Percentiles rank a stretch among this genome's conserved stretches.
Conservation (phyloP, 2,797 vertebrate genomes). For the Hydrolagus colliei region DNA sequence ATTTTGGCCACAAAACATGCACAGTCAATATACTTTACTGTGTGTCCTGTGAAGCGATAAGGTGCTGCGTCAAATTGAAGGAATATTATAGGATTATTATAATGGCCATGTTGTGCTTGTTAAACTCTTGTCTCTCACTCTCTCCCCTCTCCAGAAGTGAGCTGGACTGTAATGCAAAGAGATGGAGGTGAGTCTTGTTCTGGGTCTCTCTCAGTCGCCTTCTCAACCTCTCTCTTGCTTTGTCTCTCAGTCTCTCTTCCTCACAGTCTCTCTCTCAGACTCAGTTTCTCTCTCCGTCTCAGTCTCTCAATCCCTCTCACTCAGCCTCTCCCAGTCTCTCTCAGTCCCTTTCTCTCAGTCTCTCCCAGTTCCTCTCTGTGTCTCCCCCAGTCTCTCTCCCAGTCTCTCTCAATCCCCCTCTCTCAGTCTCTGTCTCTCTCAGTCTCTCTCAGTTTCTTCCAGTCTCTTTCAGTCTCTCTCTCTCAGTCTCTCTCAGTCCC, state of each 20-base stretch:
- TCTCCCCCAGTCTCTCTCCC: not conserved
- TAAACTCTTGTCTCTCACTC: not conserved
- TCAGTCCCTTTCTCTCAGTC: too few species aligned
- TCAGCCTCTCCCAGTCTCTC: too few species aligned
- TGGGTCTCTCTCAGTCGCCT: not conserved
- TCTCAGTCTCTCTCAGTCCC: too few species aligned
- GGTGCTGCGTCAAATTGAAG: not conserved
- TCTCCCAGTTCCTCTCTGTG: not conserved
- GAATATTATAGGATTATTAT: not conserved
- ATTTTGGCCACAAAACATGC: too few species aligned
- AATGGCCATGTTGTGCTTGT: too few species aligned
- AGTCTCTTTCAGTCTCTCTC: too few species aligned
- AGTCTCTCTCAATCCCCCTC: conserved; percentile 25
- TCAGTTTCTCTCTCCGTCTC: not conserved
- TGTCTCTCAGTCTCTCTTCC: not conserved
- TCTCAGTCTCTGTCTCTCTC: not conserved
- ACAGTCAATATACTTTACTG: not conserved
- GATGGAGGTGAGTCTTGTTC: conserved; percentile 70
- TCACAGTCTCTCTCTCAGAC: conserved; percentile 25
- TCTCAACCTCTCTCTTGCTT: not conserved
- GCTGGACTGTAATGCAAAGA: conserved; percentile 83
- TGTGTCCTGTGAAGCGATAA: not conserved
- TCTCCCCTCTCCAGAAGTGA: conserved; percentile 59
- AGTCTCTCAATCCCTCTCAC: not conserved
- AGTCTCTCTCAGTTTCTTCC: too few species aligned